Base-by-base conservation (phyloP, 2,888 invertebrate genomes). In the Dasypogon diadema region DNA sequence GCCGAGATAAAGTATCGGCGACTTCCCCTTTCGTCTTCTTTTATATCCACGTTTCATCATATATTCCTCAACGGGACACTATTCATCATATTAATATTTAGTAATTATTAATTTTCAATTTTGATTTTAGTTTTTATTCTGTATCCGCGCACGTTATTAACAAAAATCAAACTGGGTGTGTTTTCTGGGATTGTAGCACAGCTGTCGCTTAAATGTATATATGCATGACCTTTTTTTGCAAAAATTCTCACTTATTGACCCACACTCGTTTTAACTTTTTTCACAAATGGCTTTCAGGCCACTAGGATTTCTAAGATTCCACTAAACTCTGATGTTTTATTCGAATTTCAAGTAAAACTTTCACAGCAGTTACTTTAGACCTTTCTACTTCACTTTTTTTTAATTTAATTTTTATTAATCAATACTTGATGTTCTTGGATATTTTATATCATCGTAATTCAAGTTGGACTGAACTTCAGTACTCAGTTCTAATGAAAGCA, bases 11-110 rank as follows among this genome's bases (percentile, higher is more conserved):
- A 78, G 78, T 79, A 80, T 82, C 82, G 82, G 82, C 82, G 77
- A 80, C 79, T 80, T 78, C 82, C 82, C 81, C 79, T 82, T 82
- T 79, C 82, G 81, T 83, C 83, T 83, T 84, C 83, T 84, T 77
- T 83, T 84, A 81, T 83, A 83, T 79, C 82, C 83, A 72, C 83
- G 82, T 81, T 81, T 82, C 83, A 83, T 84, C 79, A 81, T 83
- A 78, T 74, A 78, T 68, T 77, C 65, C 76, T 77, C 72, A 75
- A 70, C 54, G 42, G 72, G 42, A 1, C 54, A 51, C 70, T 30
- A 30, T 54, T 18, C 70, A 54, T 73, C 24, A 4, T 37, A 16
- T 42, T 63, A 34, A 10, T 37, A 63, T 37, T 63, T 34, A 14
- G 10, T 63, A 10, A 3, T 10, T 34, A 18, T 37, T 56, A 5